These are phyloP conservation scores for Scartelaos histophorus DNA, from an alignment of 2,113 vertebrate genomes.

Conservation along the genomic window DNA sequence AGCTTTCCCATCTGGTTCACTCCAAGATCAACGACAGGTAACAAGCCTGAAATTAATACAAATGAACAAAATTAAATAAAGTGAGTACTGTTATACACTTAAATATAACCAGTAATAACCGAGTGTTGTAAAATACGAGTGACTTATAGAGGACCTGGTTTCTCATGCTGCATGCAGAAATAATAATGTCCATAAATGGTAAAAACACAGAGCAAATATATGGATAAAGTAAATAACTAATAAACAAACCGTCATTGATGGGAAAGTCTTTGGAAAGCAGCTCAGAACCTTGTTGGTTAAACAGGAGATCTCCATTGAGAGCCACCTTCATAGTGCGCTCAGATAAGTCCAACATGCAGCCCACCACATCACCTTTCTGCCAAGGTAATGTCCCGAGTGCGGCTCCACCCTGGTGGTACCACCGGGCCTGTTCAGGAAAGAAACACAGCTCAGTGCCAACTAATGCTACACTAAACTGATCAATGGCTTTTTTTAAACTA, in stretches of 20 bases:
- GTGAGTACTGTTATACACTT: neutral
- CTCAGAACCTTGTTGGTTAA: slow-evolving; percentile 90
- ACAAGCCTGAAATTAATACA: slow-evolving; percentile 76
- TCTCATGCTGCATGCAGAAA: neutral
- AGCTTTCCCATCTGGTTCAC: slow-evolving; percentile 88
- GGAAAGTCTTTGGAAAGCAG: slow-evolving; percentile 90
- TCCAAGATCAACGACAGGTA: slow-evolving; percentile 88
- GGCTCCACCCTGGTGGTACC: slow-evolving; percentile 88
- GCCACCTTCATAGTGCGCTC: slow-evolving; percentile 92
- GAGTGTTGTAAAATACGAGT: neutral
- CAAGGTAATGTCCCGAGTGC: slow-evolving; percentile 85
- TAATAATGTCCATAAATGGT: neutral
- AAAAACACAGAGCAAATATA: neutral
- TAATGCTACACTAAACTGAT: neutral
- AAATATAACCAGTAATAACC: no score
- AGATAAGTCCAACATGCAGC: slow-evolving; percentile 89
- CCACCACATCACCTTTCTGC: slow-evolving; percentile 88
- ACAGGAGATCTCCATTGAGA: slow-evolving; percentile 89
- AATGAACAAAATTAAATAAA: neutral
- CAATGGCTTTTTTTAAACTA: neutral
- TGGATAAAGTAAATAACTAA: slow-evolving; percentile 13
- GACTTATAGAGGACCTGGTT: neutral
- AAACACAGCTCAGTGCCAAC: neutral
- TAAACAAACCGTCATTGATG: slow-evolving; percentile 78
- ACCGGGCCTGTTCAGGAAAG: slow-evolving; percentile 79